phyloP scores from a whole-genome alignment of 37 sponge, comb jelly and placozoan species.

The Spongilla lacustris region DNA sequence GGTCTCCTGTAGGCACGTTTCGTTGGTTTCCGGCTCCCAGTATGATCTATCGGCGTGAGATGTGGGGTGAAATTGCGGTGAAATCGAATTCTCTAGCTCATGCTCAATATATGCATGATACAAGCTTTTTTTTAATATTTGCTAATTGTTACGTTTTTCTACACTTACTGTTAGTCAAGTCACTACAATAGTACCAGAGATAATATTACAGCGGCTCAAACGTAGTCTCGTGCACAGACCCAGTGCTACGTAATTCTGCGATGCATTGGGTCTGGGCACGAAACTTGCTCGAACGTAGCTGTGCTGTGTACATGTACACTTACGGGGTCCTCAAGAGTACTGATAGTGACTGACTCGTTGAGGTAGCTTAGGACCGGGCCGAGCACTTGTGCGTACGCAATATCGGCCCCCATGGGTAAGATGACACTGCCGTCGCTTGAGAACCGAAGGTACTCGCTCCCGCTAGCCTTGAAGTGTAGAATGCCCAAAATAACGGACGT shows the following conservation, averaged over 20 bases:
- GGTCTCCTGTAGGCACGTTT: background rate
- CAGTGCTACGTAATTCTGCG: too few species aligned
- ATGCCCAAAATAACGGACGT: slow-evolving; percentile 48
- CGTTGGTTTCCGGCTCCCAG: slow-evolving; percentile 28
- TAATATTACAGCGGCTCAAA: too few species aligned
- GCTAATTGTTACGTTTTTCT: too few species aligned
- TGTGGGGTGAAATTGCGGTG: too few species aligned
- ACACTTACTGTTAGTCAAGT: too few species aligned
- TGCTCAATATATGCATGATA: background rate
- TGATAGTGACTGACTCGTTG: slow-evolving; percentile 3
- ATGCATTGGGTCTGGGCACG: background rate
- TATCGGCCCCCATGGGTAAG: slow-evolving; percentile 29
- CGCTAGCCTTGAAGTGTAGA: slow-evolving; percentile 17
- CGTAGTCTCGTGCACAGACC: too few species aligned
- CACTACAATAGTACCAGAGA: too few species aligned
- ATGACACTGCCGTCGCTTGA: background rate
- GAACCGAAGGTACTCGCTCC: slow-evolving; percentile 48
- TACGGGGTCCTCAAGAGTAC: background rate
- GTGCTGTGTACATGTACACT: too few species aligned
- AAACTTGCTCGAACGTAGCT: too few species aligned
- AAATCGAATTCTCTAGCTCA: background rate
- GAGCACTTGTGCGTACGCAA: slow-evolving; percentile 17
- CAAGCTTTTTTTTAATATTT: too few species aligned
- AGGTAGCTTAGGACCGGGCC: slow-evolving; percentile 1
- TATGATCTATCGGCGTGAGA: background rate